Evolutionary conservation across 2,113 vertebrate genomes (phyloP), one percentile per base, ranked within the genome.

Genomic region (Stictonetta naevosa): DNA sequence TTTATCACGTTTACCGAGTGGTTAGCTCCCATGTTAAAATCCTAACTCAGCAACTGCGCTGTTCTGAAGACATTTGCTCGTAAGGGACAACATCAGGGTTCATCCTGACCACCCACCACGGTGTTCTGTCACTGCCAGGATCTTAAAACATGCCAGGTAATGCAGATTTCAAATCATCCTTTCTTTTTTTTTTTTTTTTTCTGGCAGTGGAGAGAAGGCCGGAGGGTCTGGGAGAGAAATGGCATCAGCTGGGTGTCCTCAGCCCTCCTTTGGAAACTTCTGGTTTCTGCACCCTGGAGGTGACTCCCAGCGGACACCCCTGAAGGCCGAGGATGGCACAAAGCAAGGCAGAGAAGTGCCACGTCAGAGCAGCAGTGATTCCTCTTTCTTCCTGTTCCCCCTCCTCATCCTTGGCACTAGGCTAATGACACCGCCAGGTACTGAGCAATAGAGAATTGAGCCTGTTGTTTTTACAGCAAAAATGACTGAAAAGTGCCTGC

Each of bases 401-500:
- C 69, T 95, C 89, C 83, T 92, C 86, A 68, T 68, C 92, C 68
- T 62, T n/a, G 0, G 53, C 38, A 18, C 86, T 13, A 36, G 50
- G 64, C 83, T 94, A 94, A 94, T 69, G 90, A 84, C 90, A 91
- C 80, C 31, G 0, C 62, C 92, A 82, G 90, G 86, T 86, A 58
- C 69, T 0, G 15, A 82, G 90, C 90, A 79, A 68, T 34, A 68
- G 92, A 85, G 93, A 79, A 92, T 40, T 7, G 48, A 86, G 66
- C 73, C 82, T 81, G 81, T 84, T 94, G 90, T 92, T 96, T 96
- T 91, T 84, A 50, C 60, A 71, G 91, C 75, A 90, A 75, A 93
- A 96, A 96, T 91, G 83, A 94, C 44, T 58, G 77, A 95, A 60
- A 91, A 82, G 69, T 92, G 55, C 86, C 93, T 94, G 93, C 95